Conservation (phyloP, 1,140 invertebrate species). For the Macrotrachela quadricornifera region DNA sequence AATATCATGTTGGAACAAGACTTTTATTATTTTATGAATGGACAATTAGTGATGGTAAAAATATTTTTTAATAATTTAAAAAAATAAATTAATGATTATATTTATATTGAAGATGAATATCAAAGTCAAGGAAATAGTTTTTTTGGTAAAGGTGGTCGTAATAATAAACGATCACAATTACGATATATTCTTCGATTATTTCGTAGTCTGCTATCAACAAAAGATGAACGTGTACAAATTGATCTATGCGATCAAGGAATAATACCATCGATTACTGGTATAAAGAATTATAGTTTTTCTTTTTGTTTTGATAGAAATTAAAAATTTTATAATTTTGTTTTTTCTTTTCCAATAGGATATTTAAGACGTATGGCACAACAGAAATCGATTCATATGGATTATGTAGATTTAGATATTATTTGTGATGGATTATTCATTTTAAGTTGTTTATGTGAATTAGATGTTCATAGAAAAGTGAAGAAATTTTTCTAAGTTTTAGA, state of each 20-base stretch:
- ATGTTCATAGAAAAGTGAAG: constrained; percentile 29
- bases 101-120: constrained; percentile 19
- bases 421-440: constrained; percentile 27
- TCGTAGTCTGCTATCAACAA: constrained; percentile 22
- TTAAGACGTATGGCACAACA: not conserved
- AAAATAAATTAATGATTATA: not conserved
- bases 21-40: constrained; percentile 28
- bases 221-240: constrained; percentile 19
- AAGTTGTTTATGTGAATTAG: constrained; percentile 25
- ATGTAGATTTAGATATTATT: constrained; percentile 29
- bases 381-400: not conserved
- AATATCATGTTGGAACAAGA: constrained; percentile 24
- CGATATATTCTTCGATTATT: constrained; percentile 23
- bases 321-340: not conserved
- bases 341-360: not conserved
- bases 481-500: not conserved
- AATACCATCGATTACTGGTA: constrained; percentile 19
- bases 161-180: constrained; percentile 29
- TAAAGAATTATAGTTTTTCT: not conserved
- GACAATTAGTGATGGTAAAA: constrained; percentile 14
- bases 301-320: not conserved
- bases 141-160: constrained; percentile 24
- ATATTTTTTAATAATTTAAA: not conserved
- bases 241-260: constrained; percentile 27
- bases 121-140: constrained; percentile 30